phyloP scores from a whole-genome alignment of 2,113 vertebrate genomes.

The Gobio gobio region DNA sequence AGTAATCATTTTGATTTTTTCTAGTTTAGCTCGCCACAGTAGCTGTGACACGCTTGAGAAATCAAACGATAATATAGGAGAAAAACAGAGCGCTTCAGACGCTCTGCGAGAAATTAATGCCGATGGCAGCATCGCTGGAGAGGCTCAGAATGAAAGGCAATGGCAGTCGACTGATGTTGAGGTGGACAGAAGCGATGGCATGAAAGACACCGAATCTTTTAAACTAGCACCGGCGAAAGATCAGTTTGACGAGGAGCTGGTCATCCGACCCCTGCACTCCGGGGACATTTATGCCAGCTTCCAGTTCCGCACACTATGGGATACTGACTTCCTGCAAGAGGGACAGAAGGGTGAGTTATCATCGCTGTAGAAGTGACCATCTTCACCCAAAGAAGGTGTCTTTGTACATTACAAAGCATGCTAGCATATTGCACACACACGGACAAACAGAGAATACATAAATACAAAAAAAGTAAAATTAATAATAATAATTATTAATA shows the following conservation, averaged over 20 bases:
- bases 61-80: neutral
- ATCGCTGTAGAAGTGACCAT: neutral
- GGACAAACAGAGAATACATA: no score
- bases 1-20: conserved; percentile 47
- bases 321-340: conserved; percentile 77
- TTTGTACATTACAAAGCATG: neutral
- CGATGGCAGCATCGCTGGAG: neutral
- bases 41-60: conserved; percentile 10
- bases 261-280: conserved; percentile 86
- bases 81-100: neutral
- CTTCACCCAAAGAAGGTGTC: neutral
- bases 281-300: conserved; percentile 93
- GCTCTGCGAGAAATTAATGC: neutral
- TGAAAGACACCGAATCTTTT: neutral
- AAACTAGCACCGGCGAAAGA: conserved; percentile 63
- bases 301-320: conserved; percentile 92
- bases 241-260: conserved; percentile 85
- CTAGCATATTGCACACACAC: no score
- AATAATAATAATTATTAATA: no score
- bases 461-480: no score
- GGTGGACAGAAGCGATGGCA: conserved; percentile 9
- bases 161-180: conserved; percentile 64
- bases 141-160: conserved; percentile 46
- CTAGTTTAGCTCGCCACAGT: conserved; percentile 25
- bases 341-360: conserved; percentile 76